Conservation (phyloP, 2,888 invertebrate genomes). For the Dryobota labecula region DNA sequence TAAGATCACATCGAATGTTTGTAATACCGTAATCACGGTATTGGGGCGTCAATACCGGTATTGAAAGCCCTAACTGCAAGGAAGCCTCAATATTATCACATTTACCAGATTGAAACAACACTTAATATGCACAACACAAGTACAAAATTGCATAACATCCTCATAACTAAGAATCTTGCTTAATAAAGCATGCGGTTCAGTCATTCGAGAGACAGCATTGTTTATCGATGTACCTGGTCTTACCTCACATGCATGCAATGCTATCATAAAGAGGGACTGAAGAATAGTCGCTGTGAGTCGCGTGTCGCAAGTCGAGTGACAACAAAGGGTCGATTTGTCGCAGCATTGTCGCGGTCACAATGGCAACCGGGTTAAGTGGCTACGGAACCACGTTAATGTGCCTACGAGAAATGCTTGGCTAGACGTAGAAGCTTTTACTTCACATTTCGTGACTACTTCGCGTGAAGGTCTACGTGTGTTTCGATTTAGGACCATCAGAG, state of each 20-base stretch:
- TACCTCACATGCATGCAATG: slow-evolving; percentile 37
- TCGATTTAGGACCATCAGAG: neutral
- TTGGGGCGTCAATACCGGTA: too few relatives aligned
- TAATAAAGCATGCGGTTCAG: slow-evolving; percentile 42
- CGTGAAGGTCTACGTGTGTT: slow-evolving; percentile 15
- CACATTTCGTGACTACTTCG: slow-evolving; percentile 30
- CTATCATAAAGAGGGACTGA: slow-evolving; percentile 33
- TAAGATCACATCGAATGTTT: too few relatives aligned
- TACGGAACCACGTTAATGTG: slow-evolving; percentile 74
- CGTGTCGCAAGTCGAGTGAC: slow-evolving; percentile 73
- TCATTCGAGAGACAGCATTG: slow-evolving; percentile 36
- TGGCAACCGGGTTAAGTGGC: slow-evolving; percentile 78
- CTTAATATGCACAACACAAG: neutral
- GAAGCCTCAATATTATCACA: neutral
- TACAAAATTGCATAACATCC: slow-evolving; percentile 13
- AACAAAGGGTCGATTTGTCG: slow-evolving; percentile 85
- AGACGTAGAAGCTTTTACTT: slow-evolving; percentile 46
- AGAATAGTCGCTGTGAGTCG: slow-evolving; percentile 65
- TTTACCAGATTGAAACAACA: neutral
- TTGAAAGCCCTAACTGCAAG: too few relatives aligned
- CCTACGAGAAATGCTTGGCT: slow-evolving; percentile 62
- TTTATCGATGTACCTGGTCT: slow-evolving; percentile 35
- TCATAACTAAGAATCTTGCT: slow-evolving; percentile 38
- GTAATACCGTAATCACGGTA: too few relatives aligned
- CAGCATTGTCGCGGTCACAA: slow-evolving; percentile 78